Evolutionary conservation across 2,113 vertebrate species (phyloP), one percentile per base, ranked within the genome.

Genomic region (Zosterops borbonicus): DNA sequence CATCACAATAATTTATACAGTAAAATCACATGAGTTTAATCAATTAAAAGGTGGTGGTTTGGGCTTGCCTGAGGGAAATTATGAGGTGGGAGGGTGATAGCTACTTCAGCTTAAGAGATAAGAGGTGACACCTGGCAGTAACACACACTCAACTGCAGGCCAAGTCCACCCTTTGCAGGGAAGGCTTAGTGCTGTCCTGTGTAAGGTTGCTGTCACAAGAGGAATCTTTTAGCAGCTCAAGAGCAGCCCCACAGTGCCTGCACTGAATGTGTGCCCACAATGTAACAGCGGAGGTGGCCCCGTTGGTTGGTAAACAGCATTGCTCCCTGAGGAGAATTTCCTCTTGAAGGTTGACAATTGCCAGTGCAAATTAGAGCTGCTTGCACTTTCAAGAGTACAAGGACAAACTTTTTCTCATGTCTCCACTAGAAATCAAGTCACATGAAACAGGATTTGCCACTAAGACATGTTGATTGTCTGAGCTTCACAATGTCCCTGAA

Each of bases 401-500:
- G 44, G 73, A 56, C 25, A 59, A 68, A 39, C 31, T 44, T 90
- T 47, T 44, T 60, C 42, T 60, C 62, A 12, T 49, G 29, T 49
- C 31, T 88, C 89, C 49, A 64, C n/a, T 49, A 91, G 69, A 84
- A 87, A 64, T 78, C 55, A 91, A 78, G 64, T 19, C 17, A 42
- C 23, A 14, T 46, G 68, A 83, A 87, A 83, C 1, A 1, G 50
- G 21, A 82, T 67, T 91, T 78, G 35, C 21, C 39, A 84, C 5
- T 6, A 39, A 81, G 56, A 42, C 14, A 8, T 12, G 9, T 41
- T 47, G 39, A 56, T 58, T 63, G 8, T 50, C 56, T 56, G 44
- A 25, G 47, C 42, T 78, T 86, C 47, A 56, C n/a, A 59, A 20
- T 62, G 24, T 31, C 33, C 23, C 39, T 70, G 47, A 86, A 87